phyloP scores from a whole-genome alignment of 2,888 invertebrate species.

The Ormia ochracea region DNA sequence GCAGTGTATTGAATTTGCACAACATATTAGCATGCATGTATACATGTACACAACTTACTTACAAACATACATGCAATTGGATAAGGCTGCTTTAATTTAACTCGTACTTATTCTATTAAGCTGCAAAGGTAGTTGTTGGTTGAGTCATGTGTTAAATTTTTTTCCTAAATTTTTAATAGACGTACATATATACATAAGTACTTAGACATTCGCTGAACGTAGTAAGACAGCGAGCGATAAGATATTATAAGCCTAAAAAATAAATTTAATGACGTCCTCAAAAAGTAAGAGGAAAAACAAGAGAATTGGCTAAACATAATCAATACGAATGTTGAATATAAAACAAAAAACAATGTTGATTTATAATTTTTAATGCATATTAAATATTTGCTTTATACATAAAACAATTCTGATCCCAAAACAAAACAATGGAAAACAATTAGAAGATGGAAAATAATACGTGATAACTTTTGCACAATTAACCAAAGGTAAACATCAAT shows the following conservation, averaged over 20 bases:
- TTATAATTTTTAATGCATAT: too few relatives aligned
- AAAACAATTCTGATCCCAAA: neutral
- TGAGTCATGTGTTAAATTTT: conserved; percentile 56
- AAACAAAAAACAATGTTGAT: conserved; percentile 4
- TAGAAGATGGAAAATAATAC: neutral
- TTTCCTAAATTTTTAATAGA: neutral
- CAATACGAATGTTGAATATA: neutral
- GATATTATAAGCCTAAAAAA: neutral
- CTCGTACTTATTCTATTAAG: conserved; percentile 48
- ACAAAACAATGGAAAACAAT: too few relatives aligned
- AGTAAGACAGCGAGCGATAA: neutral
- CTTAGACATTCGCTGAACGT: neutral
- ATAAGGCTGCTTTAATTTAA: conserved; percentile 32
- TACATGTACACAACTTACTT: neutral
- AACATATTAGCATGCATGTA: too few relatives aligned
- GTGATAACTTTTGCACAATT: conserved; percentile 9
- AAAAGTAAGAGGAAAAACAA: neutral
- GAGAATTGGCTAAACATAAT: conserved; percentile 17
- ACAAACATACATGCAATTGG: neutral
- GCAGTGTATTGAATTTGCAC: conserved; percentile 7
- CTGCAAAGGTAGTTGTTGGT: conserved; percentile 51
- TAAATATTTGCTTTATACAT: neutral
- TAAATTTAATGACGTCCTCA: conserved; percentile 32
- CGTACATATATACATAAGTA: too few relatives aligned
- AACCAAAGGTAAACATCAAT: conserved; percentile 42